These are phyloP conservation scores for Lycia hirtaria DNA, from an alignment of 2,888 invertebrate genomes.

Conservation along the genomic window DNA sequence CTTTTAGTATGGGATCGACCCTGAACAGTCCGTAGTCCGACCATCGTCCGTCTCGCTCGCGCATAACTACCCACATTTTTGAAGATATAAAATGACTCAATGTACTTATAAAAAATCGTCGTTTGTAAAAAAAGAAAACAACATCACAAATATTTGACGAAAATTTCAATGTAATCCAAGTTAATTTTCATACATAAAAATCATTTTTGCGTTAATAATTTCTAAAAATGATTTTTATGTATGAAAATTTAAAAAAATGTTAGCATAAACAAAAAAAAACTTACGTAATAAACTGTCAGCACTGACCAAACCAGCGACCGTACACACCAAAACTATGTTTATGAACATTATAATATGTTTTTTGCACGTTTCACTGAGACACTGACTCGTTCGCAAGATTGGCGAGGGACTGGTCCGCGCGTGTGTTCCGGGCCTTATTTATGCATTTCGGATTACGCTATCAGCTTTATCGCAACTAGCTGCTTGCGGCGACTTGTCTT, in stretches of 20 bases:
- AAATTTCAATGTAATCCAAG: too few relatives aligned
- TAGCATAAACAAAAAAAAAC: constrained; percentile 24
- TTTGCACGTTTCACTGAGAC: constrained; percentile 4
- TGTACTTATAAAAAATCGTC: too few relatives aligned
- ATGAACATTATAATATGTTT: constrained; percentile 43
- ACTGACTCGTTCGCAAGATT: background rate
- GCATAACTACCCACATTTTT: too few relatives aligned
- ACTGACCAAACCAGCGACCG: constrained; percentile 45
- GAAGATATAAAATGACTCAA: too few relatives aligned
- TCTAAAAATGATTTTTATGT: too few relatives aligned
- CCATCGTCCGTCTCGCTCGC: too few relatives aligned
- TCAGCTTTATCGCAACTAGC: background rate
- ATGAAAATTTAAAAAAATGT: background rate
- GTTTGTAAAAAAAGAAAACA: too few relatives aligned
- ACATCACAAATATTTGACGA: too few relatives aligned
- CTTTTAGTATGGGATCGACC: too few relatives aligned
- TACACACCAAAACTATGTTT: constrained; percentile 47
- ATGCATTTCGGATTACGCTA: constrained; percentile 37
- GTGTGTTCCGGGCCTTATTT: constrained; percentile 46
- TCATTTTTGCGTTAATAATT: too few relatives aligned
- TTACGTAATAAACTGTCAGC: constrained; percentile 55
- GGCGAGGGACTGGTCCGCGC: constrained; percentile 35
- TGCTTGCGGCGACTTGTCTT: background rate
- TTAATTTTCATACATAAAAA: too few relatives aligned
- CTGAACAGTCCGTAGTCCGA: too few relatives aligned